Percentiles rank a stretch among this genome's conserved stretches.
Evolutionary conservation across 1,140 invertebrate species (phyloP).

Genomic region (Ostrea denselamellosa): DNA sequence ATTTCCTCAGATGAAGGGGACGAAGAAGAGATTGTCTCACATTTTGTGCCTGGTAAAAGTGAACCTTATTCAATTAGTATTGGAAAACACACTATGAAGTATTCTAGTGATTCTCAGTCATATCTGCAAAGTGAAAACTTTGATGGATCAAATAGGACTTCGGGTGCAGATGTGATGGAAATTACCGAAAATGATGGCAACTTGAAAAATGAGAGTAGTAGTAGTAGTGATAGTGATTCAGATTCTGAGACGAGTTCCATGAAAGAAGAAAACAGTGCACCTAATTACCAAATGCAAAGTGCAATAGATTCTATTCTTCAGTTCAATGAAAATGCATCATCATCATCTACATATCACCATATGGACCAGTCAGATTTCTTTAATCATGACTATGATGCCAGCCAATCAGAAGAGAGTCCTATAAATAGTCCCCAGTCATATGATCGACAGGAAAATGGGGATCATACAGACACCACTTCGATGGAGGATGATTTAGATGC

Average conservation of each 20-base stretch:
- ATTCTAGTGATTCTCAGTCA: constrained; percentile 28
- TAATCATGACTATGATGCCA: constrained; percentile 41
- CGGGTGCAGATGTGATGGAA: background rate
- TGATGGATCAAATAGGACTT: background rate
- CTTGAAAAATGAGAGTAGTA: background rate
- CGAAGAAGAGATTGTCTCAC: constrained; percentile 45
- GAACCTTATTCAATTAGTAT: constrained; percentile 45
- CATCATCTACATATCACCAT: constrained; percentile 29
- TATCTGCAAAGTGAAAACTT: background rate
- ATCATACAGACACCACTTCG: constrained; percentile 49
- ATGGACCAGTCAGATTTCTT: constrained; percentile 46
- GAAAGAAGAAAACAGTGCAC: constrained; percentile 52
- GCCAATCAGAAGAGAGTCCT: constrained; percentile 41
- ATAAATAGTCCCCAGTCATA: constrained; percentile 27
- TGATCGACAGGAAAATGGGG: constrained; percentile 4
- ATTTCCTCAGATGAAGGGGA: constrained; percentile 57
- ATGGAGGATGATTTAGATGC: constrained; percentile 69
- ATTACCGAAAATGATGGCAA: background rate
- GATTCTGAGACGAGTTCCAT: background rate
- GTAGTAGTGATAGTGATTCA: constrained; percentile 47
- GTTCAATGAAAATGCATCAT: constrained; percentile 54
- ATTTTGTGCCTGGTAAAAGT: constrained; percentile 44
- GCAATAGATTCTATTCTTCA: constrained; percentile 73
- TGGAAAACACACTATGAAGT: constrained; percentile 42
- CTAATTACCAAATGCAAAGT: constrained; percentile 71